Base-by-base conservation (phyloP, 2,113 vertebrate genomes). In the Catharus bicknelli region DNA sequence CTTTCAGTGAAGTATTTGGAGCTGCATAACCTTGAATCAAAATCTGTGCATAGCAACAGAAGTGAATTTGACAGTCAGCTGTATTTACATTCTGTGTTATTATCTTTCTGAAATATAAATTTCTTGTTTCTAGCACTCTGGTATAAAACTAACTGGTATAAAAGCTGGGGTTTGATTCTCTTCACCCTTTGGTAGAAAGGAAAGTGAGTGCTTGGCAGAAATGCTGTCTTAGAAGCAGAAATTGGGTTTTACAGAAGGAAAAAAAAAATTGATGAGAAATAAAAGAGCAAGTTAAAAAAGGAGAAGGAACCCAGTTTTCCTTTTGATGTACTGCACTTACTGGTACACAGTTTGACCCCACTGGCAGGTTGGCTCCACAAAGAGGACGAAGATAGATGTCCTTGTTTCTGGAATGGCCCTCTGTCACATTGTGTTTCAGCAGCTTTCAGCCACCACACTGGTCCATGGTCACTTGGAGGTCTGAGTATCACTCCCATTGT, bases 11-110 rank as follows among this genome's bases (percentile, higher is more conserved):
- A 50, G 40, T 32, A 74, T 53, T 64, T 53, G 22, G 63, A 84
- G 38, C 55, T 86, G n/a, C 10, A 11, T 89, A 86, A 95, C 77
- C 68, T 95, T 94, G 75, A 72, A 84, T 64, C 27, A 76, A 69
- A 87, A 86, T 77, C 50, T 59, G 43, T n/a, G 17, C 66, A 62
- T 29, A 54, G 11, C 73, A 82, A 50, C 23, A 55, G 38, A 66
- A 51, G 7, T 20, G 4, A 70, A 48, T 42, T 50, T 70, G 36
- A 90, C 43, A 82, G 62, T 48, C 45, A 57, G 9, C 36, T 63
- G 6, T 66, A 45, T 76, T 88, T 67, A 59, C 66, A 69, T 59
- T 80, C 57, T 70, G 20, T 45, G 45, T n/a, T 74, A 34, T 22
- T 80, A 67, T 10, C n/a, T 85, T 83, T 86, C 29, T 7, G 26